Conservation (phyloP, 2,888 invertebrate genomes). For the Rambutsinella grinnellia region DNA sequence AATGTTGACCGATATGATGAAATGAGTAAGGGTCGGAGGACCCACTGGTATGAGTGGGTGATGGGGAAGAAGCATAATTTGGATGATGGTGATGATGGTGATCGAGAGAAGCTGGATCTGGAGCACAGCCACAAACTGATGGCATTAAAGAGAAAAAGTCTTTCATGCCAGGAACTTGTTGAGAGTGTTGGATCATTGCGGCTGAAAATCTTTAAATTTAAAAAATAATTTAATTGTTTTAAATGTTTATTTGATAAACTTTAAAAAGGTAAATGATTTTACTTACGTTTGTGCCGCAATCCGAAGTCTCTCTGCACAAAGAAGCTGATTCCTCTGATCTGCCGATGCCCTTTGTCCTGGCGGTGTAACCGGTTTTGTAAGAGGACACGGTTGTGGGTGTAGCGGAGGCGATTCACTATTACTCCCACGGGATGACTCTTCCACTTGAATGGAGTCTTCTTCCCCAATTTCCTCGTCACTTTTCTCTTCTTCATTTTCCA, state of each 20-base stretch:
- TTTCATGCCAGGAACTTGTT: conserved; percentile 54
- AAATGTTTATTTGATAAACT: not conserved
- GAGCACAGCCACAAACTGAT: conserved; percentile 57
- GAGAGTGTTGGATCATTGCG: conserved; percentile 60
- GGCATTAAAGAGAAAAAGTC: conserved; percentile 62
- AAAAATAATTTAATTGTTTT: conserved; percentile 2
- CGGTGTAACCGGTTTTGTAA: not conserved
- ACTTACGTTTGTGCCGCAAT: conserved; percentile 63
- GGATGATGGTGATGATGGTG: conserved; percentile 1
- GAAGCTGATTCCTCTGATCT: conserved; percentile 54
- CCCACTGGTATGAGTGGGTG: no score
- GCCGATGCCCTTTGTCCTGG: no score
- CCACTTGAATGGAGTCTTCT: conserved; percentile 32
- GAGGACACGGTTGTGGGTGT: conserved; percentile 18
- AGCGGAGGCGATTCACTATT: conserved; percentile 6
- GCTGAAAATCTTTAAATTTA: conserved; percentile 56
- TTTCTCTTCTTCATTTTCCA: conserved; percentile 9
- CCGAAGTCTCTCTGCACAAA: conserved; percentile 62
- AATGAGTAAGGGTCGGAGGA: no score
- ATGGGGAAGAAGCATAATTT: not conserved
- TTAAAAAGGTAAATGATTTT: not conserved
- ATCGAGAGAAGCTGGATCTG: conserved; percentile 9
- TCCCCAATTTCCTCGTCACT: conserved; percentile 7
- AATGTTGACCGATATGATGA: no score
- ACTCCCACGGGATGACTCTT: conserved; percentile 26